Base-by-base conservation (phyloP, 2,888 invertebrate genomes). In the Chrysina gloriosa region DNA sequence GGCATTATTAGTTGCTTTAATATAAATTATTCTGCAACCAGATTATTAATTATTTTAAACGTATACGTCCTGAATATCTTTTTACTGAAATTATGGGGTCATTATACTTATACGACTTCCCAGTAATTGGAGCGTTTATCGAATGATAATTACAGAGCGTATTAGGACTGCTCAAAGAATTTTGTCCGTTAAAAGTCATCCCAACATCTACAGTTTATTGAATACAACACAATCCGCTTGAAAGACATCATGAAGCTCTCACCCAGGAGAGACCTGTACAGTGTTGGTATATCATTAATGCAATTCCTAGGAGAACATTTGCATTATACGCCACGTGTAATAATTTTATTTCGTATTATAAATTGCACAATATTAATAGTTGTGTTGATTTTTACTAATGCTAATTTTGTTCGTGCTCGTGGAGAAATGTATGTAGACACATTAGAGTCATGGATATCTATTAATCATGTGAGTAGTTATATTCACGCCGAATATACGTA, bases 391-490 rank as follows among this genome's bases (percentile, higher is more conserved):
- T 36, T 56, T 11, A 23, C 39, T 19, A 39, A 19, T n/a, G 56
- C 36, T 2, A 56, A 36, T 23, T 56, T 56, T 25, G 11, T 19
- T 9, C 56, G 23, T n/a, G 39, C 23, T 1, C n/a, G 39, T 39
- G 34, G 34, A 5, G 56, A 56, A n/a, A 34, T 36, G 34, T 56
- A 56, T 5, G 25, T 56, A 7, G 29, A 39, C 19, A 21, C 34
- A 1, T 21, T 56, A 21, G 36, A 56, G n/a, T 34, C 34, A 5
- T 23, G 21, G 14, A 39, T 56, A 9, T 56, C 56, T 21, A 5
- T 56, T 6, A 23, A 29, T 11, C 56, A 56, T 23, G 56, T 56
- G 39, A 1, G 31, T 52, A 29, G n/a, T n/a, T n/a, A n/a, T n/a
- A n/a, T 11, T 1, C 14, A 11, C 16, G 19, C 19, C 19, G 19